phyloP scores from a whole-genome alignment of 37 sponge, comb jelly and placozoan genomes.

The Theonella swinhoei region DNA sequence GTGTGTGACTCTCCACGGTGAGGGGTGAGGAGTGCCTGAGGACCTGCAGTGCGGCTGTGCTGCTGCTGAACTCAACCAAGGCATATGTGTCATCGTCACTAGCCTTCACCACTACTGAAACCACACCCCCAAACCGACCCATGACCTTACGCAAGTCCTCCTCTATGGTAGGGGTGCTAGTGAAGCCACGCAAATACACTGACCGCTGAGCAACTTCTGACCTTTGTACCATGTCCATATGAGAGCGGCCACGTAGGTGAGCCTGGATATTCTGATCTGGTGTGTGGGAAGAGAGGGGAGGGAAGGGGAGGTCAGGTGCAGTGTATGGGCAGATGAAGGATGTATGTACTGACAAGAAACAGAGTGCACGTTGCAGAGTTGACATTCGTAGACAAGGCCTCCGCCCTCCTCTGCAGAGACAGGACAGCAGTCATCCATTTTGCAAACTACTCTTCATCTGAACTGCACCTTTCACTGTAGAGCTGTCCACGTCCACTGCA shows the following conservation, averaged over 20 bases:
- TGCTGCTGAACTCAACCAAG: constrained; percentile 25
- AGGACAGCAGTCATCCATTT: not conserved
- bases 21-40: constrained; percentile 24
- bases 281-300: too few species aligned
- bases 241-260: constrained; percentile 47
- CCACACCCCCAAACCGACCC: constrained; percentile 22
- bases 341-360: not conserved
- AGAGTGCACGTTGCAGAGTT: not conserved
- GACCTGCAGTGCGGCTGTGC: constrained; percentile 22
- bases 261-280: constrained; percentile 26
- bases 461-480: too few species aligned
- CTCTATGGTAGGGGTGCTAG: not conserved
- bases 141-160: constrained; percentile 12
- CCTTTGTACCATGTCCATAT: constrained; percentile 7
- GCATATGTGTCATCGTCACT: constrained; percentile 1
- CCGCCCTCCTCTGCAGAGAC: not conserved
- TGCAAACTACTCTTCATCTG: not conserved
- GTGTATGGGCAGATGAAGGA: too few species aligned
- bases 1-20: constrained; percentile 5
- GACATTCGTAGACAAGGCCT: not conserved
- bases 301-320: not conserved
- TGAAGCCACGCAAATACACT: constrained; percentile 56
- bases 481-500: too few species aligned
- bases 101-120: constrained; percentile 5
- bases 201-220: constrained; percentile 8